Conservation (phyloP, 2,888 invertebrate species). For the Pterostichus madidus region DNA sequence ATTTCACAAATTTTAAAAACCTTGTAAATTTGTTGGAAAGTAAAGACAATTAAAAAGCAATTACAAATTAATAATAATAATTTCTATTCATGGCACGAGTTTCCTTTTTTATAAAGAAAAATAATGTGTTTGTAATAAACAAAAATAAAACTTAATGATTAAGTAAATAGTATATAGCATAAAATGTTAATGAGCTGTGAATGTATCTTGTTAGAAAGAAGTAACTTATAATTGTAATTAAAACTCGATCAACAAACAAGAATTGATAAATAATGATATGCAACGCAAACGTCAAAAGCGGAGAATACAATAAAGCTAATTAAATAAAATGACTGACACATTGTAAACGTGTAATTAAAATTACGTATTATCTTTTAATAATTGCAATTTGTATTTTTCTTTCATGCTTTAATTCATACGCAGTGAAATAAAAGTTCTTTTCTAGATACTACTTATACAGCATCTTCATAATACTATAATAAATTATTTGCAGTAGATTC, state of each 20-base stretch:
- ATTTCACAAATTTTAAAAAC: neutral
- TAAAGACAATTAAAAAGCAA: neutral
- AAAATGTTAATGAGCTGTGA: constrained; percentile 8
- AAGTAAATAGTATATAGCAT: constrained; percentile 1
- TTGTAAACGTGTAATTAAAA: neutral
- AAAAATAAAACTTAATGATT: neutral
- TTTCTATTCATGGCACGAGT: neutral
- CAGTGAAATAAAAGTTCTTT: too few relatives aligned
- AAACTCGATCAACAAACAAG: constrained; percentile 19
- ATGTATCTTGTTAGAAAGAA: constrained; percentile 14
- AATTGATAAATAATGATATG: constrained; percentile 33
- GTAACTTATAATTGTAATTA: constrained; percentile 7
- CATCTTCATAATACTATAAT: too few relatives aligned
- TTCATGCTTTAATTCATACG: too few relatives aligned
- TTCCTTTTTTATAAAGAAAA: constrained; percentile 5
- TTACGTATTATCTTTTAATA: neutral
- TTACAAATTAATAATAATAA: neutral
- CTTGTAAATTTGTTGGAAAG: neutral
- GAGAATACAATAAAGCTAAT: constrained; percentile 6
- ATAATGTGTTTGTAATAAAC: constrained; percentile 1
- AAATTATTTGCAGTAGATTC: too few relatives aligned
- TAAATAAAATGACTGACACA: constrained; percentile 3
- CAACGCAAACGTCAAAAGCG: constrained; percentile 5
- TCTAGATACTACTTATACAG: too few relatives aligned
- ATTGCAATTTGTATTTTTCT: neutral